phyloP scores from a whole-genome alignment of 92 coral and sea anemone species.

The Palythoa grandis region DNA sequence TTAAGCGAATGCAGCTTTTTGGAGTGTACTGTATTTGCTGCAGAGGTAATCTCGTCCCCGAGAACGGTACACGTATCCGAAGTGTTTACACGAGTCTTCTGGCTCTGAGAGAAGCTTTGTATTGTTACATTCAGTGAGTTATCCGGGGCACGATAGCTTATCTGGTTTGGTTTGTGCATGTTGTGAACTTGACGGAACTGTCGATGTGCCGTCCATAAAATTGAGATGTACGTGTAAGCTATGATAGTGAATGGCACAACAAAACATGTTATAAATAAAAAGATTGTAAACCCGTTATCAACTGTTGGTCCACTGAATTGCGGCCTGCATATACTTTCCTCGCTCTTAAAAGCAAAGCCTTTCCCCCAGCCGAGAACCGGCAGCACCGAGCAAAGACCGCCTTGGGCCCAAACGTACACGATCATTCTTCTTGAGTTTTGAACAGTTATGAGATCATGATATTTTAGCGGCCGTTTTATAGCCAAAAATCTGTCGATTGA shows the following conservation, averaged over 20 bases:
- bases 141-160: conserved; percentile 43
- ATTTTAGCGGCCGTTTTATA: conserved; percentile 79
- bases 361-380: conserved; percentile 88
- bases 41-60: conserved; percentile 77
- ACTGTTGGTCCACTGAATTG: conserved; percentile 69
- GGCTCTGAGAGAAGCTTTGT: conserved; percentile 45
- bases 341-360: conserved; percentile 61
- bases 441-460: conserved; percentile 65
- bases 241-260: conserved; percentile 70
- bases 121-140: neutral
- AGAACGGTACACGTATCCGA: conserved; percentile 51
- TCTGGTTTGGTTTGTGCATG: conserved; percentile 29
- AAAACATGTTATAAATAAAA: conserved; percentile 74
- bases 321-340: conserved; percentile 83
- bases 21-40: conserved; percentile 65
- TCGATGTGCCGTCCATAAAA: conserved; percentile 79
- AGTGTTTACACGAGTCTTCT: conserved; percentile 5
- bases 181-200: conserved; percentile 85
- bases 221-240: conserved; percentile 74
- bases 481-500: conserved; percentile 88
- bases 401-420: conserved; percentile 68
- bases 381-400: conserved; percentile 66
- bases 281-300: conserved; percentile 83
- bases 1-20: conserved; percentile 21
- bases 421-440: conserved; percentile 59